Conservation (phyloP, 2,113 vertebrate species). For the Hiodon alosoides region DNA sequence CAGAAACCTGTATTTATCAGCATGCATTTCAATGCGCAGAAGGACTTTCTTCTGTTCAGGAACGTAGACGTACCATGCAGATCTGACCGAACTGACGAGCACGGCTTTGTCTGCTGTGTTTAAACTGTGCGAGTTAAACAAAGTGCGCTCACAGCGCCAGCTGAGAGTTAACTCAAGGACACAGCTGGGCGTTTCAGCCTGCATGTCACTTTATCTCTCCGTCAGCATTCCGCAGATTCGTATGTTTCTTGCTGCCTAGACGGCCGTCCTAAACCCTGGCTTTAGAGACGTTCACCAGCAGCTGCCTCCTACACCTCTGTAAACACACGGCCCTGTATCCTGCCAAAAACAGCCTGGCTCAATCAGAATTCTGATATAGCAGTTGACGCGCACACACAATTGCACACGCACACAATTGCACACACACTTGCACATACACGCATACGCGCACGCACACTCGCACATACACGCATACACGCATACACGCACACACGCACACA, state of each 20-base stretch:
- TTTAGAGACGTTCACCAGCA: conserved; percentile 29
- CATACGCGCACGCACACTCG: background rate
- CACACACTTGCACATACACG: conserved; percentile 21
- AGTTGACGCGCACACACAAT: background rate
- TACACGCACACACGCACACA: conserved; percentile 3
- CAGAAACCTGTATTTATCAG: too few species aligned
- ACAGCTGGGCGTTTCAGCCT: background rate
- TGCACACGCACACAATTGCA: conserved; percentile 4
- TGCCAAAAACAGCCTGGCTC: conserved; percentile 34
- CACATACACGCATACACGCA: conserved; percentile 18
- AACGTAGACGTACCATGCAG: too few species aligned
- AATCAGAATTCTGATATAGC: conserved; percentile 35
- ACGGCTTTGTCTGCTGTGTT: too few species aligned
- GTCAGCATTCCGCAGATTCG: conserved; percentile 24
- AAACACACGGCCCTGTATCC: conserved; percentile 40
- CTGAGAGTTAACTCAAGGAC: background rate
- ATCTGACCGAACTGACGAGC: too few species aligned
- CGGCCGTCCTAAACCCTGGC: conserved; percentile 29
- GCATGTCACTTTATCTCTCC: background rate
- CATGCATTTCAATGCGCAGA: too few species aligned
- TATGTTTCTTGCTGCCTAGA: conserved; percentile 37
- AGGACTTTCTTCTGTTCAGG: too few species aligned
- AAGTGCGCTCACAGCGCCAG: background rate
- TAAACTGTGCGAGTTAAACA: background rate
- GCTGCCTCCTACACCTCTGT: conserved; percentile 36